Evolutionary conservation across 2,888 invertebrate species (phyloP), one percentile per base, ranked within the genome.

Genomic region (Chirona hameri): DNA sequence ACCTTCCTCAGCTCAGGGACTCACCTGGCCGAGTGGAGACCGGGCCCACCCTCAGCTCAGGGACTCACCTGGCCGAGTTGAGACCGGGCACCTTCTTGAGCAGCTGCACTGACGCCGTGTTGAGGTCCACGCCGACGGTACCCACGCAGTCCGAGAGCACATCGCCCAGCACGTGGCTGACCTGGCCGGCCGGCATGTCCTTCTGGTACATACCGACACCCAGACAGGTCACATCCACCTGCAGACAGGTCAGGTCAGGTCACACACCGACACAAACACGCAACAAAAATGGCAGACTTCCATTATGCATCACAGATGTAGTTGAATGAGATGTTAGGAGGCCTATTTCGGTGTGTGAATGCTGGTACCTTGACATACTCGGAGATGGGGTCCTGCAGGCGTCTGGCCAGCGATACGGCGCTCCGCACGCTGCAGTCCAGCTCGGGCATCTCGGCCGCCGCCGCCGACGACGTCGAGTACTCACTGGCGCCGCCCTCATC

Each of bases 181-280:
- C 88, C 87, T 92, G 91, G 86, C 93, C 94, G 85, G 94, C 92
- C 15, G 94, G 92, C 46, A 97, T 90, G 87, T 98, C 97, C 87
- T 97, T 96, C 88, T 98, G 94, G 87, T 98, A 98, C 93, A 97
- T 93, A n/a, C 98, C 98, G 9, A 98, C 94, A 0, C 97, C 97
- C 60, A 90, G 86, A 86, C 89, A 89, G 82, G 85, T 89, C 87
- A 84, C 84, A 69, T 57, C 60, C 31, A 81, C 27, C 76, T 76
- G 76, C 21, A 7, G 24, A n/a, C 98, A 48, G 90, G 89, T 86
- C 24, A n/a, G 60, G 60, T 94, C 93, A 0, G 97, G 97, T 84
- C 97, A 97, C 21, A 98, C 12, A 48, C 48, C 48, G 9, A 48
- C 48, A 48, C 12, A 48, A 7, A 12, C 9, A 48, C n/a, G n/a